Conservation (phyloP, 2,113 vertebrate species). For the Pristiophorus japonicus region DNA sequence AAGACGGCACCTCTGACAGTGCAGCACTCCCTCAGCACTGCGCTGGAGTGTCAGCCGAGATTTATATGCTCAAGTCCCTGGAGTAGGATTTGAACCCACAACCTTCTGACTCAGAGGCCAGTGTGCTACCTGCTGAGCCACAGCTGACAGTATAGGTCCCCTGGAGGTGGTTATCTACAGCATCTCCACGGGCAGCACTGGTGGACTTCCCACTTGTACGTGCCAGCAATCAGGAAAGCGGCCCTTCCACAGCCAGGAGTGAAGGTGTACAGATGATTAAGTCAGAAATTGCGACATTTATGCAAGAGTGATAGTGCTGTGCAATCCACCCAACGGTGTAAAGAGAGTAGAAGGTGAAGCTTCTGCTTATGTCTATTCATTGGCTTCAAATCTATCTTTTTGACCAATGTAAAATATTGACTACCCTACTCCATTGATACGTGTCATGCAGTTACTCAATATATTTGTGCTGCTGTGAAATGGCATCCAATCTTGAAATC, state of each 20-base stretch:
- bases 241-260: not conserved
- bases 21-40: no score
- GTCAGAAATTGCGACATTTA: not conserved
- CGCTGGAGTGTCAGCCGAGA: no score
- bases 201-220: not conserved
- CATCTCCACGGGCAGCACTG: not conserved
- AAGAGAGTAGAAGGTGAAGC: not conserved
- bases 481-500: not conserved
- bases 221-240: not conserved
- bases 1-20: no score
- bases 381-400: not conserved
- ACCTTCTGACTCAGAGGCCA: no score
- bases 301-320: not conserved
- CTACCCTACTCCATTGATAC: not conserved
- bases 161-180: not conserved
- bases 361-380: not conserved
- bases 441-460: not conserved
- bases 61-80: no score
- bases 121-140: no score
- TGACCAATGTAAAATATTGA: not conserved
- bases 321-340: not conserved
- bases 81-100: no score
- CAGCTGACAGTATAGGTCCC: no score
- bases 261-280: not conserved
- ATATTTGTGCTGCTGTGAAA: not conserved